A percentile compares a stretch with the other conserved stretches of the same genome.
Conservation (phyloP, 2,797 vertebrate species). For the Sebastes melanostomus region DNA sequence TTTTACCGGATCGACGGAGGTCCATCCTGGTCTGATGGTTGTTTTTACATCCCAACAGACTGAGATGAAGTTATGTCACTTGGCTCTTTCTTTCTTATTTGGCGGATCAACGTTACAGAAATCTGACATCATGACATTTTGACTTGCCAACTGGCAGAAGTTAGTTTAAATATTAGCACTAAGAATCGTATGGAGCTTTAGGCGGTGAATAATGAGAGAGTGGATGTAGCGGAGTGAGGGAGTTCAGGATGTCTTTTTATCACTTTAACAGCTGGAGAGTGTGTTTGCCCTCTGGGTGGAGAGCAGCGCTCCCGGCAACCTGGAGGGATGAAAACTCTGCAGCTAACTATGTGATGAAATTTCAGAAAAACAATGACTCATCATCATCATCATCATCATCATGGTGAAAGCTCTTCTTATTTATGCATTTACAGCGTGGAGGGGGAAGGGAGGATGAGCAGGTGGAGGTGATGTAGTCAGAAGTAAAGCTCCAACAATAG, state of each 20-base stretch:
- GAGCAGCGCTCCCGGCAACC: conserved; percentile 20
- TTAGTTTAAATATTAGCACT: background rate
- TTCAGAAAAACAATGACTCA: conserved; percentile 31
- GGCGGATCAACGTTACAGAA: background rate
- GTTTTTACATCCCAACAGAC: conserved; percentile 15
- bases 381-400: conserved; percentile 25
- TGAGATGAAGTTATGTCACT: conserved; percentile 9
- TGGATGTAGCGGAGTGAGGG: background rate
- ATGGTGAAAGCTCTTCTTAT: conserved; percentile 15
- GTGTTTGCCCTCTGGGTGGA: conserved; percentile 39
- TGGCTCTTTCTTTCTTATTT: background rate
- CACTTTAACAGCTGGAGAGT: conserved; percentile 24
- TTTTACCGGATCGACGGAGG: too few species aligned
- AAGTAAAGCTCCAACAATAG: background rate
- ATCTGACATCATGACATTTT: background rate
- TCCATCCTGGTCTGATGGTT: background rate
- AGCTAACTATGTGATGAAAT: conserved; percentile 6
- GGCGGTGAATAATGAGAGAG: background rate
- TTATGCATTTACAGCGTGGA: background rate
- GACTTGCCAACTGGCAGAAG: conserved; percentile 9
- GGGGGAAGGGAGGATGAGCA: background rate
- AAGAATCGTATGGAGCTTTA: conserved; percentile 3
- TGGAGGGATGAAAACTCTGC: conserved; percentile 21
- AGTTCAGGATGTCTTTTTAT: conserved; percentile 11
- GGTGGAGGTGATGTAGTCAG: background rate